Conservation (phyloP, 2,888 invertebrate species). For the Nomada lathburiana region DNA sequence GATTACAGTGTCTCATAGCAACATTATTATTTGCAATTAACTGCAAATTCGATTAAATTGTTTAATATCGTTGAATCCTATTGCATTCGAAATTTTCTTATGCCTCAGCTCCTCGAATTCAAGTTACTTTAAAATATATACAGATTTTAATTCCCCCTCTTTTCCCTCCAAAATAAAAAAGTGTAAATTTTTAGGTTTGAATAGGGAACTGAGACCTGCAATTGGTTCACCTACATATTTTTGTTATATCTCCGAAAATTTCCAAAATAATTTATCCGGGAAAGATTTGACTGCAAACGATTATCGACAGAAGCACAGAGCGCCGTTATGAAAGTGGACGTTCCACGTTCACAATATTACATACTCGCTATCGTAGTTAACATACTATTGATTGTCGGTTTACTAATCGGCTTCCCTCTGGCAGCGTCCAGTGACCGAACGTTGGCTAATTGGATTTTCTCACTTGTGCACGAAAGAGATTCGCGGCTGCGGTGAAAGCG, state of each 20-base stretch:
- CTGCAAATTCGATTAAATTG: too few relatives aligned
- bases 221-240: too few relatives aligned
- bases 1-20: not conserved
- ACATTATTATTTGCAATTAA: too few relatives aligned
- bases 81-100: too few relatives aligned
- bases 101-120: too few relatives aligned
- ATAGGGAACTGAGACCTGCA: too few relatives aligned
- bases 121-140: too few relatives aligned
- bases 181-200: too few relatives aligned
- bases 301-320: not conserved
- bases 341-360: not conserved
- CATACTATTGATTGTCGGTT: slow-evolving; percentile 45
- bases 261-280: not conserved
- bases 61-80: too few relatives aligned
- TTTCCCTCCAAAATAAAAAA: too few relatives aligned
- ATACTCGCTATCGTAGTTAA: slow-evolving; percentile 30
- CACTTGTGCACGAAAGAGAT: slow-evolving; percentile 35
- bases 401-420: slow-evolving; percentile 46
- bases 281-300: not conserved
- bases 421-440: slow-evolving; percentile 50
- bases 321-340: not conserved
- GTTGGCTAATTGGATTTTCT: slow-evolving; percentile 52
- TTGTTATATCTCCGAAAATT: not conserved
- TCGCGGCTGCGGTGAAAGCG: slow-evolving; percentile 8
- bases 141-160: too few relatives aligned